phyloP scores from a whole-genome alignment of 2,888 invertebrate genomes.

The Limenitis camilla region DNA sequence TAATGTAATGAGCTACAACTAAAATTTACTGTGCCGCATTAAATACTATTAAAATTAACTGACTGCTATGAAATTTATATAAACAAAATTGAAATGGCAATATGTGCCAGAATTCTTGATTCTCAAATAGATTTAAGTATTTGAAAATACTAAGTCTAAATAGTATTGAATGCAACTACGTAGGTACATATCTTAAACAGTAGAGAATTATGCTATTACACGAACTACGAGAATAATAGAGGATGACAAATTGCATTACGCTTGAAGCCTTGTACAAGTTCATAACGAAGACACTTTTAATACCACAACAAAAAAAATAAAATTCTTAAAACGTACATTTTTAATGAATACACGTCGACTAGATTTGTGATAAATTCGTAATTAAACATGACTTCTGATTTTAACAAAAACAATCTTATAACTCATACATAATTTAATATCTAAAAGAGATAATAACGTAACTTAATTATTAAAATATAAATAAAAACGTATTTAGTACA shows the following conservation, averaged over 20 bases:
- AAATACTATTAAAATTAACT: background rate
- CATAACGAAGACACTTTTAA: background rate
- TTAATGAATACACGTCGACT: no score
- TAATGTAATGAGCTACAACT: background rate
- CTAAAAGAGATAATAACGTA: no score
- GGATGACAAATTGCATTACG: slow-evolving; percentile 42
- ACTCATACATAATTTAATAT: no score
- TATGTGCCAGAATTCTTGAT: background rate
- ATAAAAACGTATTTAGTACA: no score
- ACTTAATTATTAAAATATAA: no score
- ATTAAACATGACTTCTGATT: background rate
- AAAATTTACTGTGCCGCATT: background rate
- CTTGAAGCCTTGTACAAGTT: slow-evolving; percentile 33
- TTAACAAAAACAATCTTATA: slow-evolving; percentile 11
- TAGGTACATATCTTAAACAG: slow-evolving; percentile 47
- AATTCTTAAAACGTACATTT: no score
- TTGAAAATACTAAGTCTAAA: slow-evolving; percentile 14
- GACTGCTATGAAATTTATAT: background rate
- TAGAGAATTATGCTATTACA: slow-evolving; percentile 42
- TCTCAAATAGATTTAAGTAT: background rate
- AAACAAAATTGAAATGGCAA: background rate
- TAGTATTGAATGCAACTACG: slow-evolving; percentile 39
- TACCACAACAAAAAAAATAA: no score
- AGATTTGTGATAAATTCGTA: no score
- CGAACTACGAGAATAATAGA: slow-evolving; percentile 39